Evolutionary conservation across 1,140 invertebrate genomes (phyloP), one percentile per base, ranked within the genome.

Genomic region (Lepidurus packardi): DNA sequence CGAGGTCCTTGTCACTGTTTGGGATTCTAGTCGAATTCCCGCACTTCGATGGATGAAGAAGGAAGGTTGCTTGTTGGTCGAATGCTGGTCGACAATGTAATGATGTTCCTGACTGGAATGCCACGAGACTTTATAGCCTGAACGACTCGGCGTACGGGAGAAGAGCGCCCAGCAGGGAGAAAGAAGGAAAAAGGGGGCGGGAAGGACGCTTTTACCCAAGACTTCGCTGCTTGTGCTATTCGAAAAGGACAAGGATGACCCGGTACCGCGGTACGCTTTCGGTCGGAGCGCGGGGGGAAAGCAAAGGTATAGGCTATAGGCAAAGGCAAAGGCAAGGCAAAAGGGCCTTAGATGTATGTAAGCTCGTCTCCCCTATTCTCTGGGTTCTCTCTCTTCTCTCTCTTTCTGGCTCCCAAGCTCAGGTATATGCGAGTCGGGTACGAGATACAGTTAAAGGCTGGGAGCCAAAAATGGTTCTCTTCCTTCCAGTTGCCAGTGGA

Each of bases 401-500:
- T 34, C 53, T 65, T 4, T n/a, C 21, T 21, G 21, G 16, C 53
- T 65, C 53, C 53, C 53, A 65, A 65, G 53, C 53, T n/a, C 53
- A 65, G 53, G 53, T 65, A 65, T 65, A 65, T 65, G 53, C 53
- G 16, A 65, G 16, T 21, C 53, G 53, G 53, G 53, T 65, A 65
- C 53, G 53, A 65, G 53, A 7, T 65, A 65, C 53, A 65, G 53
- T 65, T 65, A 65, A 65, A 65, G 53, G 53, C 53, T 65, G 53
- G 53, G 21, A 65, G 53, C 53, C 53, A 65, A 65, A 65, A 65
- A 65, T 65, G 53, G 53, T 65, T 65, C 53, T 34, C 34, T 65
- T 65, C 53, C 53, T 65, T 65, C 47, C 53, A 65, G 53, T 34
- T 65, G 53, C 53, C 9, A 21, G 21, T 65, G 53, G 53, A 65